phyloP scores from a whole-genome alignment of 2,797 vertebrate genomes.

The Rallus crepitans region DNA sequence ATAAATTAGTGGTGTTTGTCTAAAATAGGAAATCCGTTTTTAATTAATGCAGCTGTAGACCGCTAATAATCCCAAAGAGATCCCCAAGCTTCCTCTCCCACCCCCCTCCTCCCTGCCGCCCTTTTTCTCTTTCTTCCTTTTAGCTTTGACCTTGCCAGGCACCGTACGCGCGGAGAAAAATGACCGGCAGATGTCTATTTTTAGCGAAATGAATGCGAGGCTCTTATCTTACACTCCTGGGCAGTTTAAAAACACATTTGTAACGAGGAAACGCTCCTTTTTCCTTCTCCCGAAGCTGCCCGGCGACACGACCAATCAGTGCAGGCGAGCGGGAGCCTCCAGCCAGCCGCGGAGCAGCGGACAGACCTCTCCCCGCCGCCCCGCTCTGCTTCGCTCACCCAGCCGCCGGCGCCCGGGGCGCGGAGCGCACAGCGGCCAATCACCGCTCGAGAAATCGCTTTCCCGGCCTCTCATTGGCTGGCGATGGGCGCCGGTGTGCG shows the following conservation, averaged over 20 bases:
- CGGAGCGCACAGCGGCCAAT: slow-evolving; percentile 47
- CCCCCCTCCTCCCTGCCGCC: accelerated
- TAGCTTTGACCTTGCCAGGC: not conserved
- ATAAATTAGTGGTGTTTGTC: slow-evolving; percentile 9
- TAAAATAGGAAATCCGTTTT: slow-evolving; percentile 8
- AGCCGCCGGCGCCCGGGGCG: not conserved
- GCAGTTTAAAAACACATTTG: not conserved
- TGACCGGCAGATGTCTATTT: not conserved
- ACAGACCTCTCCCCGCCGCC: too few relatives aligned
- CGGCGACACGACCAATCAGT: slow-evolving; percentile 6
- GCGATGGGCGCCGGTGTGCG: not conserved
- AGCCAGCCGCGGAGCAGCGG: too few relatives aligned
- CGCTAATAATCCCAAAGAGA: not conserved
- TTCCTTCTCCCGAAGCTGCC: slow-evolving; percentile 16
- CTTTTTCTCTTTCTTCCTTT: too few relatives aligned
- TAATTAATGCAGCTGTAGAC: slow-evolving; percentile 26
- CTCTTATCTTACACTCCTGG: not conserved
- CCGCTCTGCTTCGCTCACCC: not conserved
- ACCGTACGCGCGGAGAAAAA: too few relatives aligned
- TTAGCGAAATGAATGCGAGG: not conserved
- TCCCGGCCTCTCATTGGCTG: slow-evolving; percentile 56
- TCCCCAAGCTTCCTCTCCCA: not conserved
- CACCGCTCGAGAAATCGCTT: slow-evolving; percentile 60
- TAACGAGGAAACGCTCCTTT: not conserved
- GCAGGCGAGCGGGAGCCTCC: not conserved